These are phyloP conservation scores for Micropoecilia bifurca DNA, from an alignment of 2,797 vertebrate species.

Conservation along the genomic window DNA sequence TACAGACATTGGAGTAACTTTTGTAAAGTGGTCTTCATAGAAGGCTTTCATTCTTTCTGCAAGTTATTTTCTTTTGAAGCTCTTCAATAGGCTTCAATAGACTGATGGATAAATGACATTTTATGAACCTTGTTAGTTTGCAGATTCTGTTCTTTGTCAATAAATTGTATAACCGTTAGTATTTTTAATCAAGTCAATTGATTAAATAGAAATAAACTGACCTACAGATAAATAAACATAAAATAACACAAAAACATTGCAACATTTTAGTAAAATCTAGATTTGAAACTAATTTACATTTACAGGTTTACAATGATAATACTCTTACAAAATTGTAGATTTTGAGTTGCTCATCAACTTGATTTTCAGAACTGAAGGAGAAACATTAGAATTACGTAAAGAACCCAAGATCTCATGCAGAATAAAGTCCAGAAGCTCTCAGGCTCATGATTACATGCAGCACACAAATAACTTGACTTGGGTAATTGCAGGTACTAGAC, in stretches of 20 bases:
- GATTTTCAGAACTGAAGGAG: slow-evolving; percentile 19
- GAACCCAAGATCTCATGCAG: slow-evolving; percentile 23
- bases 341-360: slow-evolving; percentile 18
- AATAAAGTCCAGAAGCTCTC: slow-evolving; percentile 12
- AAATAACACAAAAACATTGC: background rate
- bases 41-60: background rate
- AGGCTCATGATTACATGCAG: slow-evolving; percentile 30
- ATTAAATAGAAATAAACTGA: too few relatives aligned
- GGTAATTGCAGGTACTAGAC: slow-evolving; percentile 46
- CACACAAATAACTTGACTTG: slow-evolving; percentile 39
- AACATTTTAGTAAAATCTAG: background rate
- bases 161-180: background rate
- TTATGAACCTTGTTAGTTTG: background rate
- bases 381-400: slow-evolving; percentile 31
- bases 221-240: background rate
- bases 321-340: slow-evolving; percentile 8
- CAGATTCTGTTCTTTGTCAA: background rate
- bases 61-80: background rate
- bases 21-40: background rate
- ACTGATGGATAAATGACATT: background rate
- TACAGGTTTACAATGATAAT: slow-evolving; percentile 30
- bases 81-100: too few relatives aligned
- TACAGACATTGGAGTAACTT: background rate
- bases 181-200: too few relatives aligned
- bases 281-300: slow-evolving; percentile 9